Base-by-base conservation (phyloP, 2,797 vertebrate genomes). In the Hydrophis major region DNA sequence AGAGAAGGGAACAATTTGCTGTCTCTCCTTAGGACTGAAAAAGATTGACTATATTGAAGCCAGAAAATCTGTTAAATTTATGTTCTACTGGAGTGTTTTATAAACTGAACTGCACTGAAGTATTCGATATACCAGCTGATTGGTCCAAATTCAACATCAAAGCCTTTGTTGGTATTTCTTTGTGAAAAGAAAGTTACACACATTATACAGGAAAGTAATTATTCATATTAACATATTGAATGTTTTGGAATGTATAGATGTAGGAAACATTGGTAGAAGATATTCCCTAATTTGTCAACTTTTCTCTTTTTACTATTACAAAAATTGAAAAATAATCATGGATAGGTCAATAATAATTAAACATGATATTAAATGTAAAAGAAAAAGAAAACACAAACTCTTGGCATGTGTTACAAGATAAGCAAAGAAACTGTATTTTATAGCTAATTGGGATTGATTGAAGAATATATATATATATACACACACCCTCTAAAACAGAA, bases 211-310 rank as follows among this genome's bases (percentile, higher is more conserved):
- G 22, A 47, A 4, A 83, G 37, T 89, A 91, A 83, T 88, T 78
- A 74, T 18, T 53, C 37, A 90, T 25, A 92, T 89, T 90, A 66
- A 94, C 94, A 93, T 47, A 88, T 1, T 18, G 22, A 87, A n/a
- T 90, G 91, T 91, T 60, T 94, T 95, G 93, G 42, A 61, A 60
- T 47, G 25, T 87, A 47, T 59, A 27, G 18, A 90, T 90, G 86
- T 0, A 4, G 61, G 90, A 93, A 92, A 93, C 88, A 88, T 92
- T 78, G 90, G 50, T 93, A 95, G 94, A 95, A 69, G 16, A 86
- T 63, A 87, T 90, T 93, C 93, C 93, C 25, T 87, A 93, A 87
- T 93, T 91, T 88, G 37, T 94, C 92, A 69, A 37, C 95, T 55
- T 88, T 95, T 95, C 18, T 59, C 90, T 89, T 92, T 90, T 89